Evolutionary conservation across 2,113 vertebrate species (phyloP), one percentile per base, ranked within the genome.

Genomic region (Plectropomus leopardus): DNA sequence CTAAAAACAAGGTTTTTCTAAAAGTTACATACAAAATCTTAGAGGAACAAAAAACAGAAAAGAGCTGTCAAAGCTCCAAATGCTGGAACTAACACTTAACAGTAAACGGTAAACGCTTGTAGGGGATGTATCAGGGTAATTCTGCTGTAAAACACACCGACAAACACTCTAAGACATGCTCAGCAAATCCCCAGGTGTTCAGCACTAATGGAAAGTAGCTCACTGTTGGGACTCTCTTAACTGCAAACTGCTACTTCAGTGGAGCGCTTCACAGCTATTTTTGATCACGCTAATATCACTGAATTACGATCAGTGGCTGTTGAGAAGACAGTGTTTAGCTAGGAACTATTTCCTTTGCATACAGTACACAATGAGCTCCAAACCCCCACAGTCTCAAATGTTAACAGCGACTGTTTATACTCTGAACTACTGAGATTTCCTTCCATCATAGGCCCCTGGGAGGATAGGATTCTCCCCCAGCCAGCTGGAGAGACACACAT

Each of bases 391-490:
- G 68, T 65, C 64, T 85, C 42, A 9, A 78, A 75, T 78, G 74
- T 79, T 84, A 82, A 78, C 76, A 86, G 58, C 2, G 7, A 75
- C 73, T 82, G 74, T 87, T 87, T 80, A 78, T 78, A 61, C 40
- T 66, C 70, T 81, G 80, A 82, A 87, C 80, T 51, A 59, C 84
- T 70, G 73, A 78, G 55, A 76, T 78, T 86, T 64, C 64, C 73
- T 82, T 75, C 72, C 21, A 83, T 78, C 82, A 48, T 5, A 55
- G 24, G n/a, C 70, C 72, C 77, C 32, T 42, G 68, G 73, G 86
- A 88, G 72, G 73, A 78, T 72, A 30, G 36, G 63, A 68, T 83
- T 89, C 78, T 80, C 63, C 70, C 60, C 71, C 73, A 67, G 77
- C 67, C 32, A 51, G 67, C 69, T 54, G 48, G 77, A 72, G 76